Evolutionary conservation across 2,888 invertebrate genomes (phyloP).

Genomic region (Trachelus iudaicus): DNA sequence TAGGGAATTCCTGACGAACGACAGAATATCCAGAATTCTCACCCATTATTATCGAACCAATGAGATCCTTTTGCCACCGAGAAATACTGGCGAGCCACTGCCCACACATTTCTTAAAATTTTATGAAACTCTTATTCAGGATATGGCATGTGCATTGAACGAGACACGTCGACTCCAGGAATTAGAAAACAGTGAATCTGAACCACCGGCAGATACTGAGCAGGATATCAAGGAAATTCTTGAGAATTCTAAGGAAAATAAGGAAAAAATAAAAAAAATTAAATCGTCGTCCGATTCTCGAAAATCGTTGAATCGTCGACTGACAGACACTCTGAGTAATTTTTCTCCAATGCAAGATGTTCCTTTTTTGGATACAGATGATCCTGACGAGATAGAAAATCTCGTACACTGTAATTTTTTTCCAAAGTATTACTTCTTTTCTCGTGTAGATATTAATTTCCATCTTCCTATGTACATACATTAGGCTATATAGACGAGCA

Average conservation of each 20-base stretch:
- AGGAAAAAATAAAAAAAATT: not conserved
- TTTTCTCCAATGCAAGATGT: not conserved
- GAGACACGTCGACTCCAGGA: not conserved
- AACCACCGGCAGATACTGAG: not conserved
- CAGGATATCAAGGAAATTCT: not conserved
- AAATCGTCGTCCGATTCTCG: not conserved
- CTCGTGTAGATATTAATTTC: not conserved
- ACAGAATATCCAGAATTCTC: constrained; percentile 52
- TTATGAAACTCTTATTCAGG: constrained; percentile 50
- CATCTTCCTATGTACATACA: constrained; percentile 1
- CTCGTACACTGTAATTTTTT: constrained; percentile 38
- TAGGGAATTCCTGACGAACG: constrained; percentile 58
- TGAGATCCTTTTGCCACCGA: constrained; percentile 61
- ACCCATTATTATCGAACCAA: constrained; percentile 59
- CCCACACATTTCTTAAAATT: constrained; percentile 35
- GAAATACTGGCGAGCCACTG: constrained; percentile 54
- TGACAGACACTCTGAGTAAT: not conserved
- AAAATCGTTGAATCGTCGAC: not conserved
- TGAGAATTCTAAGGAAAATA: not conserved
- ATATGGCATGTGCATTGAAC: constrained; percentile 22
- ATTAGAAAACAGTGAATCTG: not conserved
- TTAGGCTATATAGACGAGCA: constrained; percentile 46
- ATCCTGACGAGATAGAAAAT: constrained; percentile 36
- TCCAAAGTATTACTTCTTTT: not conserved
- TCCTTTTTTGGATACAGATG: constrained; percentile 2